Conservation (phyloP, 2,797 vertebrate species). For the Rhinoraja longicauda region DNA sequence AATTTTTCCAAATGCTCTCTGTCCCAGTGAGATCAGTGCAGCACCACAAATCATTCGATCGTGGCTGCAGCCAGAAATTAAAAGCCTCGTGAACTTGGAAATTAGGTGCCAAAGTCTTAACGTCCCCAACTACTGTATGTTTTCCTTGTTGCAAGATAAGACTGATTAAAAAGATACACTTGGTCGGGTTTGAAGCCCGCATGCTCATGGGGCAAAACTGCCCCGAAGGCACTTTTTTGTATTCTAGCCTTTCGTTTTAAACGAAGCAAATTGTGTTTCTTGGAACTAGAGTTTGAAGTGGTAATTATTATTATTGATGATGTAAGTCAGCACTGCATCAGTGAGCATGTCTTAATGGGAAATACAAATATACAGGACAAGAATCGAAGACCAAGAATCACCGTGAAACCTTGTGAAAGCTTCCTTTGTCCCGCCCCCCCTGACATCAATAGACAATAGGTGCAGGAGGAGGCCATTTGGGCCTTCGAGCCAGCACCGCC, state of each 20-base stretch:
- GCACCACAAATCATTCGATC: slow-evolving; percentile 49
- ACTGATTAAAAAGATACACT: slow-evolving; percentile 55
- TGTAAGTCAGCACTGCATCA: slow-evolving; percentile 50
- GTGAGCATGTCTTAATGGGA: slow-evolving; percentile 49
- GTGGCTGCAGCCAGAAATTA: slow-evolving; percentile 48
- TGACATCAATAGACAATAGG: too few species aligned
- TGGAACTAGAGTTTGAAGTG: slow-evolving; percentile 44
- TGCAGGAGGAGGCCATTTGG: too few species aligned
- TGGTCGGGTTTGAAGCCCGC: slow-evolving; percentile 58
- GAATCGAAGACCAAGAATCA: neutral
- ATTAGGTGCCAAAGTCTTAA: slow-evolving; percentile 57
- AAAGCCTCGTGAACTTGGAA: slow-evolving; percentile 46
- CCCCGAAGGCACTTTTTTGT: slow-evolving; percentile 13
- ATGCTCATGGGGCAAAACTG: slow-evolving; percentile 39
- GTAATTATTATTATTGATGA: slow-evolving; percentile 59
- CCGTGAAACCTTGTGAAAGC: neutral
- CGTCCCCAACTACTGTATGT: slow-evolving; percentile 52
- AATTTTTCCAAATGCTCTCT: slow-evolving; percentile 47
- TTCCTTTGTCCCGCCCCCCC: too few species aligned
- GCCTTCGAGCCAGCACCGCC: too few species aligned
- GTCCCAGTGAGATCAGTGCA: neutral
- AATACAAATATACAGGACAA: slow-evolving; percentile 40
- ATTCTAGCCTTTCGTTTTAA: slow-evolving; percentile 46
- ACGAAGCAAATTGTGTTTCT: slow-evolving; percentile 50
- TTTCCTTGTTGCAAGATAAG: slow-evolving; percentile 58